Conservation (phyloP, 2,113 vertebrate genomes). For the Pleuronectes platessa region DNA sequence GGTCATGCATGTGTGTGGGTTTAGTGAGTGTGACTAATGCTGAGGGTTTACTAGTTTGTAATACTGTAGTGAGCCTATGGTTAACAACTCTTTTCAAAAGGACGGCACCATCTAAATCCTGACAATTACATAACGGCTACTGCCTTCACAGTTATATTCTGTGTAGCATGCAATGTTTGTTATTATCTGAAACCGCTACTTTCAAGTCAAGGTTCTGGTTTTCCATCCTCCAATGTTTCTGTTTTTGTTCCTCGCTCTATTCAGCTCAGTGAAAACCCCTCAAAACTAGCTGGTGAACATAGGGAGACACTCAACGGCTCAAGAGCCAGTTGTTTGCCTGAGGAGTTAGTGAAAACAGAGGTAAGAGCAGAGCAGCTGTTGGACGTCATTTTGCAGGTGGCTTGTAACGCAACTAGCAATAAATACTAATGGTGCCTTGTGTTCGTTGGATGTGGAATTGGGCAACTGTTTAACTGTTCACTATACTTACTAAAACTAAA, state of each 20-base stretch:
- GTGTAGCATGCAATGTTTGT: background rate
- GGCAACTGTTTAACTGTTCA: background rate
- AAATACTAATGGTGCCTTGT: background rate
- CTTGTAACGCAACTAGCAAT: background rate
- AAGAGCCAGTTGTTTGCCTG: background rate
- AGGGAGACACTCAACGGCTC: background rate
- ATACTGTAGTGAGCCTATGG: background rate
- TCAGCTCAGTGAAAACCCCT: background rate
- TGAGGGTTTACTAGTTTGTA: conserved; percentile 17
- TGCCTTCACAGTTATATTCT: background rate
- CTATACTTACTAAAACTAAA: background rate
- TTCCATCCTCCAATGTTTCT: background rate
- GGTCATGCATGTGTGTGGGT: conserved; percentile 20
- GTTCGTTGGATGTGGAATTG: background rate
- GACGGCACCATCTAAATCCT: background rate
- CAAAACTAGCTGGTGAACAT: background rate
- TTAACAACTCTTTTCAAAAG: conserved; percentile 2
- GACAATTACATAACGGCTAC: conserved; percentile 6
- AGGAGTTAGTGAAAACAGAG: background rate
- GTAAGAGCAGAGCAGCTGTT: background rate
- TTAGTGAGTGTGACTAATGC: conserved; percentile 29
- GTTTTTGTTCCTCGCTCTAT: background rate
- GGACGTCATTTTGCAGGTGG: conserved; percentile 11
- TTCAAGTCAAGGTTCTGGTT: background rate
- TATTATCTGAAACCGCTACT: background rate